Evolutionary conservation across 2,797 vertebrate species (phyloP), one percentile per base, ranked within the genome.

Genomic region (Paramormyrops hopkinsi): DNA sequence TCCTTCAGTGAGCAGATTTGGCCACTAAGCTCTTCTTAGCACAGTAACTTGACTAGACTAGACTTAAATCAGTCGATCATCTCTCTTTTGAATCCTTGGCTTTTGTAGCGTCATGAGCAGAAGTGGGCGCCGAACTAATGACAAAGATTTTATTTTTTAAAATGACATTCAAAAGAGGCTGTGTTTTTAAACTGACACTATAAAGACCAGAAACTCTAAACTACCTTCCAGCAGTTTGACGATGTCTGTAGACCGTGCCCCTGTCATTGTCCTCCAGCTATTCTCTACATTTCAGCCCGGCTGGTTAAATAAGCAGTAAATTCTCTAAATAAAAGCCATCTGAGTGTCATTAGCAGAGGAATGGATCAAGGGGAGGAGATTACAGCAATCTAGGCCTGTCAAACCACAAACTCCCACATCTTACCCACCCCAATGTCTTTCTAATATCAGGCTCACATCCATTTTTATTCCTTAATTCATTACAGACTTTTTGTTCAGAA

Each of bases 341-440:
- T 54, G 84, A 86, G 84, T 33, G 50, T 86, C 84, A 86, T 86
- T 86, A 86, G 25, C 22, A 54, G 84, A 51, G 25, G 48, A 86
- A 86, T 2, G 12, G 84, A 29, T 86, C 84, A 86, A 51, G 50
- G 46, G 82, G 46, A 50, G 84, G 46, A 53, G 25, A 86, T 86
- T 48, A 86, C 48, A 53, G 50, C 22, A 54, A 48, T 53, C 50
- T 51, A 17, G 46, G 84, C 50, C 84, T 86, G 84, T 86, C 84
- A 51, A 29, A 82, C 76, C 76, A 82, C 76, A 82, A 46, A 46
- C 48, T 86, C 84, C 83, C 76, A 46, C 76, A 19, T 82, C 17
- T 82, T 82, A n/a, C 41, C 76, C 46, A 46, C 17, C 17, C 76
- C 76, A 82, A 11, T 82, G 76, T 82, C 76, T 82, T 82, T 82